Percentiles rank a stretch among this genome's conserved stretches.
phyloP scores from a whole-genome alignment of 2,797 vertebrate genomes.

The Centroberyx gerrardi region DNA sequence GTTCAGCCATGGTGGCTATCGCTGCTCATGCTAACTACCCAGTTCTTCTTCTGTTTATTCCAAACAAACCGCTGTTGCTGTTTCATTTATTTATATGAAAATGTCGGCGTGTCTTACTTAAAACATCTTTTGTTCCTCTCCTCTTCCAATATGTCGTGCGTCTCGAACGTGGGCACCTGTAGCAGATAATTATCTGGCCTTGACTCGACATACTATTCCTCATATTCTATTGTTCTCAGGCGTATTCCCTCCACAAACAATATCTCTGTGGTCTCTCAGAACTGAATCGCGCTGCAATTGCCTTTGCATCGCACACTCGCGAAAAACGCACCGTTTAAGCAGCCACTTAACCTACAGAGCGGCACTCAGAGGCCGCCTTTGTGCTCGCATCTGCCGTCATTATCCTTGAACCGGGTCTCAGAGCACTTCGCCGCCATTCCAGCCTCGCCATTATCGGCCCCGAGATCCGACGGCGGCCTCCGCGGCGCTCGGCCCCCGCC shows the following conservation, averaged over 20 bases:
- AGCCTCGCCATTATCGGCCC: constrained; percentile 34
- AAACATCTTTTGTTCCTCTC: constrained; percentile 15
- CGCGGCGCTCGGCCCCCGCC: not conserved
- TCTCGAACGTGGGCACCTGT: constrained; percentile 18
- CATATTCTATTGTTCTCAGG: constrained; percentile 31
- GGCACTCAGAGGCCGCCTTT: constrained; percentile 41
- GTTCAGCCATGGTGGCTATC: too few relatives aligned
- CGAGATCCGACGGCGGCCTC: constrained; percentile 9
- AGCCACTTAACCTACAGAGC: constrained; percentile 62
- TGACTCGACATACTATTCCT: constrained; percentile 18
- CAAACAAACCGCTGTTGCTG: too few relatives aligned
- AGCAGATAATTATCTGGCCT: constrained; percentile 56
- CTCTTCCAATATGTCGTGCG: not conserved
- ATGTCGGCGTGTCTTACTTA: constrained; percentile 2
- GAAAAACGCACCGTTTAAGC: constrained; percentile 48
- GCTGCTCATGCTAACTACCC: too few relatives aligned
- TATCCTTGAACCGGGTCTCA: constrained; percentile 59
- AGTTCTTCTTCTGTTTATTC: too few relatives aligned
- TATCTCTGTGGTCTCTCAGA: constrained; percentile 15
- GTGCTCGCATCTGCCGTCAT: constrained; percentile 50
- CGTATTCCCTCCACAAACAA: constrained; percentile 40
- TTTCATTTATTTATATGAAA: constrained; percentile 18
- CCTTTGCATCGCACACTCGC: constrained; percentile 40
- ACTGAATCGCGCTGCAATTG: constrained; percentile 21
- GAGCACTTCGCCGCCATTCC: constrained; percentile 37